phyloP scores from a whole-genome alignment of 1,140 invertebrate genomes.

The Luehdorfia chinensis region DNA sequence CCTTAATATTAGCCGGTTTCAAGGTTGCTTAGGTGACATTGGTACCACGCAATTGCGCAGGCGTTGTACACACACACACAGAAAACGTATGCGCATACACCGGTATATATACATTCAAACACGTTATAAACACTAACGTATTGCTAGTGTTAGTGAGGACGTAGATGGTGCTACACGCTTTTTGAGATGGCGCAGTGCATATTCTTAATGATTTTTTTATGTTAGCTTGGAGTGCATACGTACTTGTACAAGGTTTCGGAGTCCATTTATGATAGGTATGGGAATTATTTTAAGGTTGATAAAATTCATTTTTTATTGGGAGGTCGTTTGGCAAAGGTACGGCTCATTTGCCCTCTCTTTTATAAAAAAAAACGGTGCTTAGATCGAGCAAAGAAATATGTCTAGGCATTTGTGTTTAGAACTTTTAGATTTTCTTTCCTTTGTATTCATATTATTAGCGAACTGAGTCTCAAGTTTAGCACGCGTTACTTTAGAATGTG shows the following conservation, averaged over 20 bases:
- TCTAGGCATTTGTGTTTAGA: too few relatives aligned
- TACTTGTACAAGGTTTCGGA: conserved; percentile 7
- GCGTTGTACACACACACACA: conserved; percentile 27
- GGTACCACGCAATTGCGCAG: conserved; percentile 35
- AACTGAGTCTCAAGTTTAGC: too few relatives aligned
- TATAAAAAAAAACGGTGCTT: too few relatives aligned
- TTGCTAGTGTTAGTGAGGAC: not conserved
- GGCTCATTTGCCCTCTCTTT: too few relatives aligned
- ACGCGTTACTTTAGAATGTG: too few relatives aligned
- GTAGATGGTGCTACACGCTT: conserved; percentile 1
- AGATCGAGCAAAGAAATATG: too few relatives aligned
- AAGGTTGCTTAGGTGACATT: conserved; percentile 52
- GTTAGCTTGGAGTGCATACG: not conserved
- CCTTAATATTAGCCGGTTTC: conserved; percentile 37
- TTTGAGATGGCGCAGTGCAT: conserved; percentile 6
- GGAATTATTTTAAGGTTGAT: too few relatives aligned
- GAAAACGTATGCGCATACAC: conserved; percentile 1
- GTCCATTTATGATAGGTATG: not conserved
- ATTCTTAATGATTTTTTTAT: conserved; percentile 4
- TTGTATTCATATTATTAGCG: too few relatives aligned
- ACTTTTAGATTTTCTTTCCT: too few relatives aligned
- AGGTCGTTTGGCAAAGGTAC: too few relatives aligned
- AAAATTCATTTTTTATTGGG: too few relatives aligned
- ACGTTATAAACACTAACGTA: not conserved
- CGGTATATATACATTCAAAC: not conserved